A percentile compares a stretch with the other conserved stretches of the same genome.
Evolutionary conservation across 2,113 vertebrate genomes (phyloP).

Genomic region (Campylomormyrus numenius): DNA sequence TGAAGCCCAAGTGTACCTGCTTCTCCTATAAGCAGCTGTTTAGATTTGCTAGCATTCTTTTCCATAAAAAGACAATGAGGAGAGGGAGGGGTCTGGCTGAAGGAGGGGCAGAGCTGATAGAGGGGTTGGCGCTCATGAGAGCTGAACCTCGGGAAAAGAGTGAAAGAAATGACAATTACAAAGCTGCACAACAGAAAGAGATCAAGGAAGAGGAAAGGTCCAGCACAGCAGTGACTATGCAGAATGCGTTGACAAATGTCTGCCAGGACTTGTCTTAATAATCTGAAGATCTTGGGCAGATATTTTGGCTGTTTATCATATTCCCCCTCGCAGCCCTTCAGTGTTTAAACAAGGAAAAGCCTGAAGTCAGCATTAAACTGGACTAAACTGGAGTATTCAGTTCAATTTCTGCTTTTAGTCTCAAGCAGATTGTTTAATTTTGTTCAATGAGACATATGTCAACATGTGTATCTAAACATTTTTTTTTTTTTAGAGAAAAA

Average conservation of each 20-base stretch:
- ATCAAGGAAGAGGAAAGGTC: background rate
- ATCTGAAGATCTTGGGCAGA: conserved; percentile 20
- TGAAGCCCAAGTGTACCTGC: conserved; percentile 10
- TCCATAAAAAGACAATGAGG: background rate
- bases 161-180: background rate
- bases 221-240: background rate
- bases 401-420: background rate
- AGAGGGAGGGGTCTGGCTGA: background rate
- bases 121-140: background rate
- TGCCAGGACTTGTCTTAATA: background rate
- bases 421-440: background rate
- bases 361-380: background rate
- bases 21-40: conserved; percentile 30
- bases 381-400: background rate
- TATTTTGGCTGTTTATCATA: conserved; percentile 1
- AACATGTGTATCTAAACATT: background rate
- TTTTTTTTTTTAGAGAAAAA: background rate
- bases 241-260: background rate
- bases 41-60: conserved; percentile 24
- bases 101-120: background rate
- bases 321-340: conserved; percentile 12
- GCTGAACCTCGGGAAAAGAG: background rate
- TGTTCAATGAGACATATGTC: background rate
- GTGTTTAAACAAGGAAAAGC: background rate
- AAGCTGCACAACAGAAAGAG: background rate